Evolutionary conservation across 2,797 vertebrate genomes (phyloP), one percentile per base, ranked within the genome.

Genomic region (Bucorvus abyssinicus): DNA sequence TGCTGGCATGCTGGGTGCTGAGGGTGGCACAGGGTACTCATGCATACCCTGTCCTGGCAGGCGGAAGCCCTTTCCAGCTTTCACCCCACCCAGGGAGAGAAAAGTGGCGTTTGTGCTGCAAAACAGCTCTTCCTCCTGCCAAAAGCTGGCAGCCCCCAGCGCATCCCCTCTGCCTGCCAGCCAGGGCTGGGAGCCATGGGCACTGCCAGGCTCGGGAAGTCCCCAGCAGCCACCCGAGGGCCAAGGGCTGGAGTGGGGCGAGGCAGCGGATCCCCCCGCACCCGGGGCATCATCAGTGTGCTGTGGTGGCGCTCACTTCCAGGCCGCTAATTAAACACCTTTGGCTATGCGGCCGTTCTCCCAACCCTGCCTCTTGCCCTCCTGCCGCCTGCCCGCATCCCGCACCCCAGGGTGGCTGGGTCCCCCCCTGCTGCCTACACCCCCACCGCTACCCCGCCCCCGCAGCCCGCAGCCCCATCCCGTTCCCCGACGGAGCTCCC

Each of bases 111-210:
- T 86, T 87, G 20, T 65, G 57, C 87, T 89, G 91, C 55, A 64
- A 74, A 94, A 78, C 64, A 70, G 32, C 57, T 93, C 82, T 87
- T 78, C 38, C 55, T 84, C 61, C 70, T 95, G 94, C 96, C 95
- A 95, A 96, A 78, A 19, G n/a, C 85, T 44, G 79, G 91, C 80
- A 94, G 52, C 42, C 3, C 65, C 45, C 36, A 11, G 18, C 6
- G 2, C 19, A 47, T 63, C 60, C 44, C 4, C 73, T 57, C 91
- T 10, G 29, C 93, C 44, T 67, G 93, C 84, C 77, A 87, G 47
- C 76, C 65, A 42, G 27, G 93, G 84, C 71, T 19, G 44, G 56
- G 68, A 89, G 44, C 9, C 8, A 38, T 0, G 71, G 68, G 49
- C 69, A 36, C 68, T 92, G 95, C 93, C 94, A 95, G 69, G 27